Conservation (phyloP, 2,888 invertebrate species). For the Xestia c-nigrum region DNA sequence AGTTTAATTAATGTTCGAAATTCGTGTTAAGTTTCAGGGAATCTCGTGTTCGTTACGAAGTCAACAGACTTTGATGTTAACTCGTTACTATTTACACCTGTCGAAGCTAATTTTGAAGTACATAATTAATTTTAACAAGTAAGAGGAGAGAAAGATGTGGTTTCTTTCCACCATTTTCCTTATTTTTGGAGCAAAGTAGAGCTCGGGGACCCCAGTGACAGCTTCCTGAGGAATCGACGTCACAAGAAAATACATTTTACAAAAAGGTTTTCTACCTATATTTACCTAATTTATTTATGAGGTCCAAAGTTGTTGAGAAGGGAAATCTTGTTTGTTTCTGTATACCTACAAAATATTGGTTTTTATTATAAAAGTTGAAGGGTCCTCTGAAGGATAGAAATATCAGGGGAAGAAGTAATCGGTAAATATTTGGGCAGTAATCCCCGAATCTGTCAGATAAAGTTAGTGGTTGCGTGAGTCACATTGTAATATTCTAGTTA, state of each 20-base stretch:
- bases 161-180: slow-evolving; percentile 27
- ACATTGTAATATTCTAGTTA: slow-evolving; percentile 57
- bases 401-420: slow-evolving; percentile 50
- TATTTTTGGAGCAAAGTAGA: slow-evolving; percentile 31
- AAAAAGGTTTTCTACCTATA: slow-evolving; percentile 48
- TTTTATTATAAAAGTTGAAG: slow-evolving; percentile 23
- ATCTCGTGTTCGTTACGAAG: slow-evolving; percentile 26
- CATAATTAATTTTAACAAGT: slow-evolving; percentile 33
- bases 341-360: slow-evolving; percentile 32
- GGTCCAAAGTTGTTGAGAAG: slow-evolving; percentile 30
- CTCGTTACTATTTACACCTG: slow-evolving; percentile 37
- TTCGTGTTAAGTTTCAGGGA: slow-evolving; percentile 43
- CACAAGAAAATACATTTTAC: slow-evolving; percentile 41
- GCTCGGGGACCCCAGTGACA: slow-evolving; percentile 16
- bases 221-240: slow-evolving; percentile 33
- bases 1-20: slow-evolving; percentile 54
- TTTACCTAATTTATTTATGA: slow-evolving; percentile 52
- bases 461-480: slow-evolving; percentile 41
- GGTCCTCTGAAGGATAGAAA: slow-evolving; percentile 17
- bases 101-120: slow-evolving; percentile 23
- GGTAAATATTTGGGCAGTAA: slow-evolving; percentile 48
- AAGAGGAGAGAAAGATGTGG: neutral
- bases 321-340: slow-evolving; percentile 39
- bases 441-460: slow-evolving; percentile 36
- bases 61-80: slow-evolving; percentile 24